Percentiles rank a stretch among this genome's conserved stretches.
These are phyloP conservation scores for Ectropis grisescens DNA, from an alignment of 1,140 invertebrate species.

Conservation along the genomic window DNA sequence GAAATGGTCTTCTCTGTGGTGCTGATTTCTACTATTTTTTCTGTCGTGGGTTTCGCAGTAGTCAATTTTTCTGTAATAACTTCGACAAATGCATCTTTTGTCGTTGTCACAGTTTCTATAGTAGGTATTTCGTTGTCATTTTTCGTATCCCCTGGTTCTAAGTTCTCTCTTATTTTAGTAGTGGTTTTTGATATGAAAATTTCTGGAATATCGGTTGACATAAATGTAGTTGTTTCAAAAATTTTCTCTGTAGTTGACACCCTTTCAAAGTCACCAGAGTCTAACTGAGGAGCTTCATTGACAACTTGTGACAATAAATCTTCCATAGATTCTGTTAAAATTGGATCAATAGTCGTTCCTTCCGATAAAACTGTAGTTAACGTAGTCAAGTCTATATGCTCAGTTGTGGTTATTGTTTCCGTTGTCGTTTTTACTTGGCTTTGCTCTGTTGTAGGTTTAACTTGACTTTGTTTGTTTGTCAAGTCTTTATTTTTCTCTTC, in stretches of 20 bases:
- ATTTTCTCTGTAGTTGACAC: conserved; percentile 7
- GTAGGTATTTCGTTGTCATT: too few species aligned
- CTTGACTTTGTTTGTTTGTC: not conserved
- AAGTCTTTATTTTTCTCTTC: conserved; percentile 2
- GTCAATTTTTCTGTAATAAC: too few species aligned
- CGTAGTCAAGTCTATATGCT: too few species aligned
- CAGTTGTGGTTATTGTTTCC: conserved; percentile 7
- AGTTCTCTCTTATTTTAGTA: too few species aligned
- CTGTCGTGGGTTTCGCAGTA: too few species aligned
- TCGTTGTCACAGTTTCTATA: too few species aligned
- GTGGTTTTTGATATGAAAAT: too few species aligned
- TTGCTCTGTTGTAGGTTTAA: conserved; percentile 1
- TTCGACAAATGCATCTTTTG: too few species aligned
- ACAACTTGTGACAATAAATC: conserved; percentile 55
- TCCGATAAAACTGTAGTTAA: conserved; percentile 5
- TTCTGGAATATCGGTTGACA: too few species aligned
- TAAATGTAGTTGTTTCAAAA: conserved; percentile 6
- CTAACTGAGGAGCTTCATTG: conserved; percentile 21
- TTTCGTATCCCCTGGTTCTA: too few species aligned
- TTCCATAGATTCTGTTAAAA: conserved; percentile 54
- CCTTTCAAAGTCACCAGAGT: conserved; percentile 7
- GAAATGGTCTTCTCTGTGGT: too few species aligned
- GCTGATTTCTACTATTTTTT: too few species aligned
- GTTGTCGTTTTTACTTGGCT: conserved; percentile 6
- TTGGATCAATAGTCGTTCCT: conserved; percentile 36